phyloP scores from a whole-genome alignment of 2,113 vertebrate species.

The Proteles cristata region DNA sequence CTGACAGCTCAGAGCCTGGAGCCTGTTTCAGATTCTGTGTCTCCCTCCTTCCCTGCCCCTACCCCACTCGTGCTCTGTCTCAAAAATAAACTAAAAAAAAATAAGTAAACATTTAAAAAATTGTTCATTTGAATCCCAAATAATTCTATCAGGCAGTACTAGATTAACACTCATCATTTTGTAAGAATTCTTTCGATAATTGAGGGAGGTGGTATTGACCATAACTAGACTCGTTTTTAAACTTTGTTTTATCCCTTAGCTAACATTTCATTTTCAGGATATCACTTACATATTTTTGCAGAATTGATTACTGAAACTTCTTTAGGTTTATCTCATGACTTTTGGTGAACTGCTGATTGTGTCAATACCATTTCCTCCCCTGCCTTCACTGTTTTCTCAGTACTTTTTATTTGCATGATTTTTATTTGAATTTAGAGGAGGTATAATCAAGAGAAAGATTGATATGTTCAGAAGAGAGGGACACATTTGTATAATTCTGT shows the following conservation, averaged over 20 bases:
- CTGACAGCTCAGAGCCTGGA: no score
- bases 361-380: neutral
- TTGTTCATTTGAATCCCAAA: neutral
- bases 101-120: no score
- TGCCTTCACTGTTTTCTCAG: neutral
- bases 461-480: neutral
- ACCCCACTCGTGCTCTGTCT: no score
- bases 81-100: no score
- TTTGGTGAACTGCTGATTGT: neutral
- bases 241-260: neutral
- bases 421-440: neutral
- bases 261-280: neutral
- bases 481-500: neutral
- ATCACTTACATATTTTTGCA: neutral
- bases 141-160: neutral
- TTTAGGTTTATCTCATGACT: neutral
- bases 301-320: no score
- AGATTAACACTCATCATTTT: neutral
- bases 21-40: no score
- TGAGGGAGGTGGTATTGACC: neutral
- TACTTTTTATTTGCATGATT: neutral
- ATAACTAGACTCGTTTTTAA: neutral
- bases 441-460: neutral
- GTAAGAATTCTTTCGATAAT: neutral
- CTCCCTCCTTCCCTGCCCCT: no score